Conservation (phyloP, 2,888 invertebrate species). For the Calameuta filiformis region DNA sequence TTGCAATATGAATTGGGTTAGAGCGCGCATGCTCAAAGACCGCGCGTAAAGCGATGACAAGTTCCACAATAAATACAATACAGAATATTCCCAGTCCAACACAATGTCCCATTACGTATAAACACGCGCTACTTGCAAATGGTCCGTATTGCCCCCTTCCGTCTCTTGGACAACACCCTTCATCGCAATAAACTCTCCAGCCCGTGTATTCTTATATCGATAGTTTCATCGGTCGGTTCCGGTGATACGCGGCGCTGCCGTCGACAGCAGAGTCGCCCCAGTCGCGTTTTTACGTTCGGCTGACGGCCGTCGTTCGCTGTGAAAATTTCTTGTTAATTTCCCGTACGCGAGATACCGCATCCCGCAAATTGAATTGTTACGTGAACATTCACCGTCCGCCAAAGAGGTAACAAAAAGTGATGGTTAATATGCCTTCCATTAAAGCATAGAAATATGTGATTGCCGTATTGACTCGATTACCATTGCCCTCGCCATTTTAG, state of each 20-base stretch:
- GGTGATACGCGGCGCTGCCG: slow-evolving; percentile 21
- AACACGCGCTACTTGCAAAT: not conserved
- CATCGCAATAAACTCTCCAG: not conserved
- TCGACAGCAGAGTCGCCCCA: slow-evolving; percentile 31
- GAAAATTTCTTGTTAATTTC: slow-evolving; percentile 27
- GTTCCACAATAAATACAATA: not conserved
- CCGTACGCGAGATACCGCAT: slow-evolving; percentile 14
- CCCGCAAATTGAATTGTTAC: not conserved
- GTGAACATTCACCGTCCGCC: not conserved
- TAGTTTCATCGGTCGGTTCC: not conserved
- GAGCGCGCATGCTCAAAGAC: not conserved
- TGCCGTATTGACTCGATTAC: slow-evolving; percentile 21
- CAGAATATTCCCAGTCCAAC: not conserved
- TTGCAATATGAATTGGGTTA: not conserved
- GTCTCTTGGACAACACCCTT: not conserved
- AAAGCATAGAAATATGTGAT: slow-evolving; percentile 36
- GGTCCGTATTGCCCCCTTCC: not conserved
- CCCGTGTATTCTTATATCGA: not conserved
- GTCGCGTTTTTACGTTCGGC: slow-evolving; percentile 48
- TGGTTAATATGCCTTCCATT: not conserved
- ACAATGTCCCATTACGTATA: not conserved
- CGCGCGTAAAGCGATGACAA: not conserved
- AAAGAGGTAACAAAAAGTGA: not conserved
- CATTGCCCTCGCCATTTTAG: slow-evolving; percentile 52
- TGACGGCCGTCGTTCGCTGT: slow-evolving; percentile 36